These are phyloP conservation scores for Rhynchotus rufescens DNA, from an alignment of 2,797 vertebrate species.

Conservation along the genomic window DNA sequence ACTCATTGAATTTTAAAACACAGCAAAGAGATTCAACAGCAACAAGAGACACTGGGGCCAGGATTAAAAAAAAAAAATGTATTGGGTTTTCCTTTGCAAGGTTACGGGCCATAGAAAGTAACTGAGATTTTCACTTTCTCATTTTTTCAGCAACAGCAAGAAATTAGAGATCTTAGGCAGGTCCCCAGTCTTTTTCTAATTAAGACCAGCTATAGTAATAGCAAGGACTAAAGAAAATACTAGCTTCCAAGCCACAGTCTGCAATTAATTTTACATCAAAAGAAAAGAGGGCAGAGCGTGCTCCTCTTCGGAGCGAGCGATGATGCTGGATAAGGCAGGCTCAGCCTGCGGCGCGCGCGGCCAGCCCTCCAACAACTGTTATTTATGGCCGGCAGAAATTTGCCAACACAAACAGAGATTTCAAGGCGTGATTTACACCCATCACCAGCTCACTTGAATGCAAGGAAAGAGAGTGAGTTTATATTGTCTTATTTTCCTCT, in stretches of 20 bases:
- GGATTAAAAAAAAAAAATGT: neutral
- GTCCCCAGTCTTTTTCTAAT: slow-evolving; percentile 2
- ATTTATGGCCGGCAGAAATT: neutral
- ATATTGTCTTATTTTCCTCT: neutral
- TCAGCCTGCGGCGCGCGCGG: neutral
- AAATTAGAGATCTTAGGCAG: neutral
- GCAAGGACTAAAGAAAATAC: neutral
- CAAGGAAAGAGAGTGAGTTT: neutral
- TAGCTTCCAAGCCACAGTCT: slow-evolving; percentile 20
- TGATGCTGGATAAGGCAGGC: neutral
- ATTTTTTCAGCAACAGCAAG: neutral
- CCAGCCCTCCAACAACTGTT: neutral
- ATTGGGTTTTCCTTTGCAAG: neutral
- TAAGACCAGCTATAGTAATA: slow-evolving; percentile 22
- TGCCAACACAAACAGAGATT: neutral
- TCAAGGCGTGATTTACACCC: neutral
- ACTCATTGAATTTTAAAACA: neutral
- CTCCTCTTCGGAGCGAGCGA: neutral
- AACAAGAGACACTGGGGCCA: neutral
- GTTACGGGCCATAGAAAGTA: neutral
- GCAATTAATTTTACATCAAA: slow-evolving; percentile 32
- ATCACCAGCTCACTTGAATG: neutral
- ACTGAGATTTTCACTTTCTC: slow-evolving; percentile 2
- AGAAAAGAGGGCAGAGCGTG: neutral
- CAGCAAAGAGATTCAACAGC: neutral